phyloP scores from a whole-genome alignment of 2,113 vertebrate genomes.

The Himantopus leucocephalus region DNA sequence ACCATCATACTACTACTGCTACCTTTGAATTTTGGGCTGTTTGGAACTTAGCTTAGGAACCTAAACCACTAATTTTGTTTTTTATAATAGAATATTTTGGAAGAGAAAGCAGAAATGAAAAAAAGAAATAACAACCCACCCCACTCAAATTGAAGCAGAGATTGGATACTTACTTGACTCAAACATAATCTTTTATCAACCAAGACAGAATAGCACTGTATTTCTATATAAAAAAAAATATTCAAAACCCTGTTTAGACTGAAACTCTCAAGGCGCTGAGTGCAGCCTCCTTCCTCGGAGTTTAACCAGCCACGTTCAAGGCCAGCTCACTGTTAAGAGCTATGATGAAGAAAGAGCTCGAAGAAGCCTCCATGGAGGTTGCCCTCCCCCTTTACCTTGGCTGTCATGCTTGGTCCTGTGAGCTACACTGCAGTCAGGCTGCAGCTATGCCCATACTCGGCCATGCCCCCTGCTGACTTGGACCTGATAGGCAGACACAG shows the following conservation, averaged over 20 bases:
- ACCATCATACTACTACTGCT: too few species aligned
- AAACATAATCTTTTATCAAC: not conserved
- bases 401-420: not conserved
- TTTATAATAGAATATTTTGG: not conserved
- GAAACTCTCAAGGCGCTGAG: not conserved
- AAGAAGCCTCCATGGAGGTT: not conserved
- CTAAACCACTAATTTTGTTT: not conserved
- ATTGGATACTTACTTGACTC: not conserved
- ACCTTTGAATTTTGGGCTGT: not conserved
- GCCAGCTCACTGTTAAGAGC: not conserved
- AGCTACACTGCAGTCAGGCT: not conserved
- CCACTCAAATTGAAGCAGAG: not conserved
- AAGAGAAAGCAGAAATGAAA: not conserved
- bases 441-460: not conserved
- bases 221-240: not conserved
- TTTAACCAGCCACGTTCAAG: not conserved
- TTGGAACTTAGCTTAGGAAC: not conserved
- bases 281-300: not conserved
- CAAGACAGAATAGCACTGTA: not conserved
- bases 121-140: not conserved
- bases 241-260: not conserved
- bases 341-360: not conserved
- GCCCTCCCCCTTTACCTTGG: not conserved
- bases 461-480: rapidly evolving
- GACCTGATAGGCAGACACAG: not conserved